Evolutionary conservation across 2,113 vertebrate genomes (phyloP), one percentile per base, ranked within the genome.

Genomic region (Festucalex cinctus): DNA sequence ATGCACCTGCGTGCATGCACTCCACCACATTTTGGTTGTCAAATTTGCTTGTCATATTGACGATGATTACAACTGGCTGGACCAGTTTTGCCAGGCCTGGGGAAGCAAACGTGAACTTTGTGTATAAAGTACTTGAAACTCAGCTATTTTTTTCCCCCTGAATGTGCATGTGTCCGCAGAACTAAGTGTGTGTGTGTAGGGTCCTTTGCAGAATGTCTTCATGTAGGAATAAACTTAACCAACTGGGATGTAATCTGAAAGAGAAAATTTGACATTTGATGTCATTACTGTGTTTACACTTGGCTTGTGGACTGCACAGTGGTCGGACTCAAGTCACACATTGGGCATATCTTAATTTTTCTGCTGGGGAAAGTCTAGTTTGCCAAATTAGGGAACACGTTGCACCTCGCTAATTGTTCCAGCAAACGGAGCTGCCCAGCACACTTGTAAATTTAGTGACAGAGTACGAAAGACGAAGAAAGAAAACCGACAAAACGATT

Each of bases 11-110:
- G 6, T 54, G 14, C 16, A 32, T 32, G 9, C 24, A 1, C 26
- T 43, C 22, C 13, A 12, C 39, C 39, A 3, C 60, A 41, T 43
- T 26, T 62, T 26, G 22, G 37, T 26, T 62, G 39, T 43, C 65
- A 77, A 70, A 80, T 81, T 74, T 68, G 28, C 65, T 58, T 72
- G 68, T 74, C 73, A 87, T 87, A 89, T 89, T 60, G 32, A 49
- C 56, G 76, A 65, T 59, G 76, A 83, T 77, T 63, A 49, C 53
- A 83, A 81, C 85, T 44, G 7, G 88, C 65, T 26, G 9, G 71
- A 86, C 91, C 46, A 75, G 90, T 83, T 77, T 28, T 64, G 71
- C 75, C 13, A 79, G 79, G 65, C 63, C 9, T 60, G 37, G 22
- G 37, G 12, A 54, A 54, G 54, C 16, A 12, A 66, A 49, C 44